Conservation (phyloP, 2,888 invertebrate species). For the Dysmachus trigonus region DNA sequence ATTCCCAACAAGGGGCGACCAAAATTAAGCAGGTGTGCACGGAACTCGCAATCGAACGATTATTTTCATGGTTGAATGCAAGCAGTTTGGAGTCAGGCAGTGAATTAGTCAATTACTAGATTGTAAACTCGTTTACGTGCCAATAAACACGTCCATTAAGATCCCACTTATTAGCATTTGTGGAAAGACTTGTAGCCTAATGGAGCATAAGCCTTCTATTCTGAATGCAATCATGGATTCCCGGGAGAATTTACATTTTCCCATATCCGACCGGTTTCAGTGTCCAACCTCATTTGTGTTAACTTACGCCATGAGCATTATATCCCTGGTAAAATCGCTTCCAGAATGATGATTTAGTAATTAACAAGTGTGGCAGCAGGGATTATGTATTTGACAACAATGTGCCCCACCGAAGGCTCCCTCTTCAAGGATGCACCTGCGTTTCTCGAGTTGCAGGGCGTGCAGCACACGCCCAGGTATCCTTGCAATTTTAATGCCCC, state of each 20-base stretch:
- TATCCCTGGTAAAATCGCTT: background rate
- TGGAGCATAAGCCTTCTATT: constrained; percentile 21
- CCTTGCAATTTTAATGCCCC: background rate
- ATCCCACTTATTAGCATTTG: constrained; percentile 44
- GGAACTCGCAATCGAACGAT: background rate
- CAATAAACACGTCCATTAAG: constrained; percentile 47
- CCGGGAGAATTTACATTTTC: constrained; percentile 15
- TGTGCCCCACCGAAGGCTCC: background rate
- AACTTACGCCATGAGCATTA: background rate
- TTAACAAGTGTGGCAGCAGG: background rate
- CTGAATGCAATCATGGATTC: constrained; percentile 8
- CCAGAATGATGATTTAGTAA: constrained; percentile 2
- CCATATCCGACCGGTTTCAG: background rate
- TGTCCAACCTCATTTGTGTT: background rate
- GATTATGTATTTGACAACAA: background rate
- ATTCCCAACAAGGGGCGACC: background rate
- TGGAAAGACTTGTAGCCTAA: constrained; percentile 15
- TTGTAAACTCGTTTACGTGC: constrained; percentile 48
- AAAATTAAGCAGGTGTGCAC: background rate
- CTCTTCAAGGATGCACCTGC: background rate
- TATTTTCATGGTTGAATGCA: constrained; percentile 40
- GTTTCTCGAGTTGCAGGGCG: background rate
- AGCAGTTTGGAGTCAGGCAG: constrained; percentile 5
- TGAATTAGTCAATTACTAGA: constrained; percentile 48
- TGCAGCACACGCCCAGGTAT: background rate